Evolutionary conservation across 2,888 invertebrate species (phyloP), one percentile per base, ranked within the genome.

Genomic region (Odontothrips loti): DNA sequence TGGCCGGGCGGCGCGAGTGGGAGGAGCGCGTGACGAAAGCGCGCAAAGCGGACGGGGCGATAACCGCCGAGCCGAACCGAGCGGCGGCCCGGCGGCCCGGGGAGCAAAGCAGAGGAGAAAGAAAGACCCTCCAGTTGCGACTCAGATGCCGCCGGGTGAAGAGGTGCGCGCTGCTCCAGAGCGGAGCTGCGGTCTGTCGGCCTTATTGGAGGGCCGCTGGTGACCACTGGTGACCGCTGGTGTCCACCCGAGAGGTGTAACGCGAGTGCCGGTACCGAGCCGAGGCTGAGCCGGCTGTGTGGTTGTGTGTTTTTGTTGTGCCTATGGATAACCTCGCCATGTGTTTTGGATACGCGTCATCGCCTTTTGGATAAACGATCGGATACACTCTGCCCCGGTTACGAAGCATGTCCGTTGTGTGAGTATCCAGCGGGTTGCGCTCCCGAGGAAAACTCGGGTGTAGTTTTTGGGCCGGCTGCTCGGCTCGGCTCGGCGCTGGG

Each of bases 51-150:
- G 68, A 75, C 8, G 68, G 23, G 10, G 68, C 68, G 68, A 75
- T 75, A 75, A 75, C 68, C 68, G 68, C n/a, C 34, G 34, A 43
- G 34, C 68, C 12, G 68, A 51, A n/a, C n/a, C 51, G 51, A 51
- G 51, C 51, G 51, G 51, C 51, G 51, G 23, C 8, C 23, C n/a
- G 68, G 27, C 23, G 27, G 68, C 27, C 68, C n/a, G n/a, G 68
- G 68, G 23, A 23, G 68, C 23, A 75, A 23, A 68, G 68, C 68
- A 12, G 68, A 27, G 68, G 68, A 68, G 68, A 68, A 23, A 75
- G 68, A 75, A 12, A 75, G 68, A 75, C 68, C 68, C 68, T 75
- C 68, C 68, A 75, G 68, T 75, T 75, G 68, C 23, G 68, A 75
- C 68, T 75, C 27, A 27, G 68, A 75, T 75, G 68, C 68, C 27